These are phyloP conservation scores for Lydus trimaculatus DNA, from an alignment of 2,888 invertebrate genomes.

Conservation along the genomic window DNA sequence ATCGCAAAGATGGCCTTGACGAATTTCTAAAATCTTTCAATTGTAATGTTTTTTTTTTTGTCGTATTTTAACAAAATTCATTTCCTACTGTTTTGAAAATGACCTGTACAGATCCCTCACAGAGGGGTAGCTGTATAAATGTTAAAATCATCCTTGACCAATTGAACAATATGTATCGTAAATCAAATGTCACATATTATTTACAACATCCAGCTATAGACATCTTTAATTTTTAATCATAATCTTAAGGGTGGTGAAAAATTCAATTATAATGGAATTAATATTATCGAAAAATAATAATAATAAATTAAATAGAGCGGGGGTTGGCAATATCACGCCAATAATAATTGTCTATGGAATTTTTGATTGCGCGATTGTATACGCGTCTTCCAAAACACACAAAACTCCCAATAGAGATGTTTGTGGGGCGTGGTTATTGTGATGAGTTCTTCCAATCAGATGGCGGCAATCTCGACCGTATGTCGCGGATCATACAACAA, in stretches of 20 bases:
- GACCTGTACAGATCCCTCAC: neutral
- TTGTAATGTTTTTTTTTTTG: neutral
- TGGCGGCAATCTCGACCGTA: conserved; percentile 43
- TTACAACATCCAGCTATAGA: neutral
- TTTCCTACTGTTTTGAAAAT: neutral
- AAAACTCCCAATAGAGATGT: conserved; percentile 50
- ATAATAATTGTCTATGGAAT: neutral
- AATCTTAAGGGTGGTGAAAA: neutral
- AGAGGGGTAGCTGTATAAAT: too few species aligned
- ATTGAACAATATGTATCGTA: neutral
- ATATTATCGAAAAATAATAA: neutral
- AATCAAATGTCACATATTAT: neutral
- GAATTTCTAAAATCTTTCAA: neutral
- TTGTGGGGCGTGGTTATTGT: conserved; percentile 47
- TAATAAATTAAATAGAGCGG: neutral
- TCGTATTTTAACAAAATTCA: neutral
- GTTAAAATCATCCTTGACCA: neutral
- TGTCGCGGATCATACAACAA: conserved; percentile 24
- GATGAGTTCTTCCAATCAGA: conserved; percentile 50
- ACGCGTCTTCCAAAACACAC: neutral
- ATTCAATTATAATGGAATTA: neutral
- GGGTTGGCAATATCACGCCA: neutral
- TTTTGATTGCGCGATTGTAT: conserved; percentile 11
- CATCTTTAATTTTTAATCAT: neutral
- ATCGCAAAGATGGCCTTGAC: neutral